These are phyloP conservation scores for Mythimna pallens DNA, from an alignment of 2,888 invertebrate genomes.

Conservation along the genomic window DNA sequence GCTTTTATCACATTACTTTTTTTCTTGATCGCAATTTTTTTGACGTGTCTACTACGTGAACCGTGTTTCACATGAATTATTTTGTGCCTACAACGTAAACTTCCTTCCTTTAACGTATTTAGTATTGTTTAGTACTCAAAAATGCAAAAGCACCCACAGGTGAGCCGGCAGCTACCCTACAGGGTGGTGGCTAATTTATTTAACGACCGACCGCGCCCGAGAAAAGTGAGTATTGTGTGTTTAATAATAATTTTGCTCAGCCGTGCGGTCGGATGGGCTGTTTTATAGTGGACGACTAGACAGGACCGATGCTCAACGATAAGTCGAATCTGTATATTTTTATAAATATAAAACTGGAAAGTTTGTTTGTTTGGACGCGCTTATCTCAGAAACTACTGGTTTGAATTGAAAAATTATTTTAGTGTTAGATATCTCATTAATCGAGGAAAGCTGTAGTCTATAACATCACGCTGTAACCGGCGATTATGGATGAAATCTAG, in stretches of 20 bases:
- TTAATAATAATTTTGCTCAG: constrained; percentile 64
- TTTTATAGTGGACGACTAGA: constrained; percentile 11
- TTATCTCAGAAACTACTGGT: too few relatives aligned
- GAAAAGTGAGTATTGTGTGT: constrained; percentile 60
- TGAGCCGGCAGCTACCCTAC: constrained; percentile 29
- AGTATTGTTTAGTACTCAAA: constrained; percentile 36
- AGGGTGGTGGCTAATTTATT: constrained; percentile 64
- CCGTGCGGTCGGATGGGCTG: constrained; percentile 4
- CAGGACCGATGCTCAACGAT: neutral
- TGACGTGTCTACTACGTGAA: neutral
- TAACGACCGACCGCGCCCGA: constrained; percentile 46
- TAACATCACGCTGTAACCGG: too few relatives aligned
- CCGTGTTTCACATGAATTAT: neutral
- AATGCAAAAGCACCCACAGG: constrained; percentile 46
- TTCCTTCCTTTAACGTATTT: constrained; percentile 26
- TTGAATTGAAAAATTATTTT: too few relatives aligned
- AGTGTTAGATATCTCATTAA: too few relatives aligned
- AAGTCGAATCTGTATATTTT: neutral
- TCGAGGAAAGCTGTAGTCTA: too few relatives aligned
- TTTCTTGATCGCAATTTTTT: neutral
- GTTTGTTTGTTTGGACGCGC: too few relatives aligned
- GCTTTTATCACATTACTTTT: too few relatives aligned
- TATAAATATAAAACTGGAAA: too few relatives aligned
- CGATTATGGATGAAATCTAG: too few relatives aligned
- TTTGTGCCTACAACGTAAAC: neutral